Evolutionary conservation across 23 tunicate species (phyloP), one percentile per base, ranked within the genome.

Genomic region (Botrylloides violaceus): DNA sequence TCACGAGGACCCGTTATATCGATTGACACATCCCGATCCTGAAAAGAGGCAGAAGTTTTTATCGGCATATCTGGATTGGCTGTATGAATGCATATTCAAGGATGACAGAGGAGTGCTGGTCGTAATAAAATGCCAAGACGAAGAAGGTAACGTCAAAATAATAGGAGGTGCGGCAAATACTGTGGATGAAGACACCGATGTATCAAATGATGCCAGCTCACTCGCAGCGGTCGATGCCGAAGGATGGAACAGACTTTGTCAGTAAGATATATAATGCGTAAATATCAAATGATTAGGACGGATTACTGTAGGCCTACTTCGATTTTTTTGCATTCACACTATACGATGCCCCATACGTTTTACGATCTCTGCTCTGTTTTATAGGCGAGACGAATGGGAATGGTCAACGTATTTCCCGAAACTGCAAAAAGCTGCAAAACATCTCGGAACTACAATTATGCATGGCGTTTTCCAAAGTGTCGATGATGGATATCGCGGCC

Each of bases 311-410:
- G n/a, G 18, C 12, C 18, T 47, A 18, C 55, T 47, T 47, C 55
- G 18, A 12, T 47, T 47, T 47, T 47, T 47, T 47, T 47, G 18
- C 12, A 47, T 47, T 47, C 18, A n/a, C n/a, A n/a, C n/a, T n/a
- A n/a, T n/a, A n/a, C n/a, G n/a, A n/a, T n/a, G n/a, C n/a, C n/a
- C n/a, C n/a, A n/a, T n/a, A n/a, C n/a, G n/a, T n/a, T n/a, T n/a
- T n/a, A n/a, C n/a, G n/a, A n/a, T n/a, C n/a, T n/a, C n/a, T n/a
- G n/a, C n/a, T n/a, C n/a, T n/a, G n/a, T 32, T 65, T 29, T 28
- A 18, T 20, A 66, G 73, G 24, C 73, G 73, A 9, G 73, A 66
- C 25, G 73, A 66, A 26, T 66, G 73, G 73, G 56, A 66, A 38
- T 33, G 24, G 15, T 9, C 34, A 6, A 9, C 3, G 3, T 36